Evolutionary conservation across 1,140 invertebrate genomes (phyloP), one percentile per base, ranked within the genome.

Genomic region (Diorhabda elongata): DNA sequence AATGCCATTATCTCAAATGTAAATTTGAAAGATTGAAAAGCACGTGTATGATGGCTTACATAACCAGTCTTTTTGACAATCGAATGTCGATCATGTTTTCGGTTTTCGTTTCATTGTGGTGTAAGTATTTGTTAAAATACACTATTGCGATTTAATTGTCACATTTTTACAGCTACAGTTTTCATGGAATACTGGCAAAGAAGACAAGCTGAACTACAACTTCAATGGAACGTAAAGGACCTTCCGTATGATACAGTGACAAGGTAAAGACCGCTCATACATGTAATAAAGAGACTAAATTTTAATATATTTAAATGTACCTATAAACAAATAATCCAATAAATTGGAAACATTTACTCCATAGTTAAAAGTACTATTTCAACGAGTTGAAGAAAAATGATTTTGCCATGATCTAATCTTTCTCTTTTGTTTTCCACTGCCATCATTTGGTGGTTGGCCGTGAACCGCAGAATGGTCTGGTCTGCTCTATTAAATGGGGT

Each of bases 101-200:
- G 43, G 88, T 94, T 52, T 92, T 98, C 75, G 98, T 98, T 94
- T 95, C 95, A 45, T 88, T 99, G 78, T 98, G 95, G 94, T 92
- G 93, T 87, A 85, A 87, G 82, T 83, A 64, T 42, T 7, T 9
- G n/a, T 7, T 57, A 57, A 57, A 57, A 3, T 58, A n/a, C 44
- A 47, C 4, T 3, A 44, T 63, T 62, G 11, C 41, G 7, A 6
- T 44, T 42, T 62, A 44, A 62, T 26, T 58, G 52, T 11, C 45
- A 64, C 8, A 26, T 11, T n/a, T 64, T 71, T 77, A 70, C 72
- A 92, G 91, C 89, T 42, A 89, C 92, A 2, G 85, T 93, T 70
- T 96, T 95, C 81, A 80, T 97, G 74, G 95, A 97, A 82, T 83
- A 97, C 63, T 98, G 96, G 96, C 96, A 97, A 82, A 84, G 95